Conservation (phyloP, 1,140 invertebrate genomes). For the Theocolax elegans region DNA sequence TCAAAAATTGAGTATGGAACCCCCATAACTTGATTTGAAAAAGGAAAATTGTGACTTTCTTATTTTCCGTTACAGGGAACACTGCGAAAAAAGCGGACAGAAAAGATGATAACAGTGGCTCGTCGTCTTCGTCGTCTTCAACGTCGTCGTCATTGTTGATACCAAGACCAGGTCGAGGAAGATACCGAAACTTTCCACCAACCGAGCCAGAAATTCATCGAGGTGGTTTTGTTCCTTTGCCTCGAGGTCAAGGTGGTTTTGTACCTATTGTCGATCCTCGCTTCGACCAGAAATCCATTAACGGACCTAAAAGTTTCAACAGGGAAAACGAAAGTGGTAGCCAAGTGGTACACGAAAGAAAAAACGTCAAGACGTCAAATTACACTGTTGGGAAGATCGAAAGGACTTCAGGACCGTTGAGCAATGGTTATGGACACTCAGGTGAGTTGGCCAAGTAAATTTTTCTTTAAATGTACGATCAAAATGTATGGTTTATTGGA, state of each 20-base stretch:
- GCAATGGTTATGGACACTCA: neutral
- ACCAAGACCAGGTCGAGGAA: constrained; percentile 53
- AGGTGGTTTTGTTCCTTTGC: constrained; percentile 80
- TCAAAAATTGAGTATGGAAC: too few species aligned
- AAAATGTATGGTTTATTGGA: too few species aligned
- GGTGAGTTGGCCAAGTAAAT: too few species aligned
- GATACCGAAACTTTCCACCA: constrained; percentile 61
- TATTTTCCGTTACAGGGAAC: constrained; percentile 11
- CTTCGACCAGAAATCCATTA: neutral
- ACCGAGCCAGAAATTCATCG: constrained; percentile 75
- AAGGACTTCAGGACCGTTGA: constrained; percentile 35
- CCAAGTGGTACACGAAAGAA: constrained; percentile 39
- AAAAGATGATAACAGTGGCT: constrained; percentile 59
- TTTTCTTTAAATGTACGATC: too few species aligned
- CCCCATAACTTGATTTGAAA: too few species aligned
- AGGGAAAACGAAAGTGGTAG: constrained; percentile 13
- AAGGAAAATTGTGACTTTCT: too few species aligned
- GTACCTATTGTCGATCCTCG: constrained; percentile 74
- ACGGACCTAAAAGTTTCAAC: neutral
- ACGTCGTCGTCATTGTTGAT: neutral
- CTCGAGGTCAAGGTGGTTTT: constrained; percentile 76
- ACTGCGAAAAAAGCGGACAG: constrained; percentile 65
- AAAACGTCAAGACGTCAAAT: constrained; percentile 49
- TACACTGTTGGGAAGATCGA: constrained; percentile 54
- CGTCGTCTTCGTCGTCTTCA: neutral